phyloP scores from a whole-genome alignment of 1,140 invertebrate genomes.

The Drosophila virilis region DNA sequence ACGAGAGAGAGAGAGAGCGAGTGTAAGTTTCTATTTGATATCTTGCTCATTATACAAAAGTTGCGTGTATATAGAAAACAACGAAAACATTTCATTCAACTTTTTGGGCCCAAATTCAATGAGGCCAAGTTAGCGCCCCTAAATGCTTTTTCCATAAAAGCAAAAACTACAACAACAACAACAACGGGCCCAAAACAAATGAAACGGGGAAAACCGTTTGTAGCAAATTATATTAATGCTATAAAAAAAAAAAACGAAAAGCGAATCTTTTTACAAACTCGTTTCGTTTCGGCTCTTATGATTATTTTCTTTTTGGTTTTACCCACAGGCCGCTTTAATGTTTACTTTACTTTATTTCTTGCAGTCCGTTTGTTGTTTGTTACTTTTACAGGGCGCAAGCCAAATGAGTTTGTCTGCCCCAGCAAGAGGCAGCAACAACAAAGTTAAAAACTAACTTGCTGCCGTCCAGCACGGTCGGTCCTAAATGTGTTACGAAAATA shows the following conservation, averaged over 20 bases:
- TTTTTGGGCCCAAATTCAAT: conserved; percentile 41
- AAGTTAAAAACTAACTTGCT: conserved; percentile 71
- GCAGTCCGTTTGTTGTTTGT: conserved; percentile 37
- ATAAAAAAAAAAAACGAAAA: conserved; percentile 37
- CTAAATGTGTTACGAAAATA: conserved; percentile 69
- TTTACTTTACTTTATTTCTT: conserved; percentile 66
- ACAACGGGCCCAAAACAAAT: conserved; percentile 5
- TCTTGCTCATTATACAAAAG: conserved; percentile 59
- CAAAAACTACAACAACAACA: conserved; percentile 18
- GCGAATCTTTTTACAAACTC: conserved; percentile 45
- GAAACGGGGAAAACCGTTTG: conserved; percentile 49
- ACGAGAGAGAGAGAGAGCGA: background rate
- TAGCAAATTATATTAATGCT: conserved; percentile 73
- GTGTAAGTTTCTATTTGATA: conserved; percentile 41
- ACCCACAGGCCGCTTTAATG: conserved; percentile 56
- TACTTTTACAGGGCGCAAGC: conserved; percentile 41
- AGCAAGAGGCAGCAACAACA: background rate
- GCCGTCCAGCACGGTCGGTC: conserved; percentile 7
- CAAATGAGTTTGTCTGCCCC: conserved; percentile 69
- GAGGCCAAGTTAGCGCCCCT: conserved; percentile 38
- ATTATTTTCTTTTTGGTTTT: conserved; percentile 11
- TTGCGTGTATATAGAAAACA: conserved; percentile 51
- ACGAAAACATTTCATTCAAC: conserved; percentile 49
- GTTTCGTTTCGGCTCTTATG: conserved; percentile 19
- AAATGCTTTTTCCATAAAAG: conserved; percentile 28